Base-by-base conservation (phyloP, 2,797 vertebrate genomes). In the Emydoidea blandingii region DNA sequence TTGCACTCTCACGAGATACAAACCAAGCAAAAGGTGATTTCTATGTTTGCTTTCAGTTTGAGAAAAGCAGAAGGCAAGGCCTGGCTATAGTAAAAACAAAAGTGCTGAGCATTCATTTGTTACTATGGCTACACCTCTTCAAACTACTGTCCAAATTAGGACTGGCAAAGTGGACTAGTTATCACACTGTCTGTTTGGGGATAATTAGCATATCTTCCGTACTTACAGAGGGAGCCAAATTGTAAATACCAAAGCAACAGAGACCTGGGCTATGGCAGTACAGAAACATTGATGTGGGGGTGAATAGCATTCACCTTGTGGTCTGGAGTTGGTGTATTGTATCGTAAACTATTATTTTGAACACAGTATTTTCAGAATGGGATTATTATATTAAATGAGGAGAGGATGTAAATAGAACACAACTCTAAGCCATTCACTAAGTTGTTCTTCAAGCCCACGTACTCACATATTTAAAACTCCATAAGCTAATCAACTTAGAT, bases 91-190 rank as follows among this genome's bases (percentile, higher is more conserved):
- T 57, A 82, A 91, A 83, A 65, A 34, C 29, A 53, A 44, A 34
- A 44, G 84, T 90, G 59, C 87, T 88, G 79, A 93, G 80, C 76
- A 88, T 87, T 72, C 53, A 11, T 84, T 94, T 79, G 94, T 97
- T 97, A 90, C 97, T 96, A 87, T 96, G 95, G 27, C 96, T 97
- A 94, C 95, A 79, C n/a, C 41, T 83, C 94, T 87, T 44, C 62
- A n/a, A 91, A 88, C 86, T 78, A 88, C 47, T 86, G 57, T 29
- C 80, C 84, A 85, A 92, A 94, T 86, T 82, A 91, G 82, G 89
- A 88, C 78, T 59, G 72, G 80, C 89, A 86, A 92, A 92, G 52
- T 83, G 23, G 78, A 95, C 94, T 37, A 87, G 37, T 74, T 90
- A 91, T 90, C 41, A 91, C 83, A 93, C 78, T 50, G 95, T 93